Percentiles rank a stretch among this genome's conserved stretches.
Conservation (phyloP, 2,113 vertebrate genomes). For the Chaetorhynchus papuensis region DNA sequence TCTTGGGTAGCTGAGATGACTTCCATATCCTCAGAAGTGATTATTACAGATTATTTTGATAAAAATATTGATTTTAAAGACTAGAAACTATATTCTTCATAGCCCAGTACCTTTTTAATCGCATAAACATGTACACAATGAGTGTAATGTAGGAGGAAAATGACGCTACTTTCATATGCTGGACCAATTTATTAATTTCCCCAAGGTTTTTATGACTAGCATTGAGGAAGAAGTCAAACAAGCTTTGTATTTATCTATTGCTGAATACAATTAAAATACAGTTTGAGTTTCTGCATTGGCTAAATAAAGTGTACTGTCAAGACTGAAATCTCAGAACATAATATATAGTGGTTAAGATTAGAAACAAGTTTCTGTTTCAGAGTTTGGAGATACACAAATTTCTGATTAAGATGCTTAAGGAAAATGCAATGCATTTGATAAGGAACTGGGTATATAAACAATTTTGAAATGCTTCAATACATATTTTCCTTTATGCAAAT, state of each 20-base stretch:
- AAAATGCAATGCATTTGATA: background rate
- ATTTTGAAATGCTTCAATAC: background rate
- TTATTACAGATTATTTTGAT: background rate
- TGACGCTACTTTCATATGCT: background rate
- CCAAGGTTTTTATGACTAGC: background rate
- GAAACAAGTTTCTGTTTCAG: background rate
- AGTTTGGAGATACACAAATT: background rate
- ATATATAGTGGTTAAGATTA: background rate
- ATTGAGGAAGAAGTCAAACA: background rate
- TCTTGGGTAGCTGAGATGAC: background rate
- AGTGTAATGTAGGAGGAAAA: background rate
- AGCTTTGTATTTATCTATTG: background rate
- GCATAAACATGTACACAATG: background rate
- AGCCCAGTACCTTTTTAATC: background rate
- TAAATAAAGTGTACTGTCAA: background rate
- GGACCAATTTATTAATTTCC: background rate
- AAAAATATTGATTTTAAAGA: background rate
- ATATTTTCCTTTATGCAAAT: background rate
- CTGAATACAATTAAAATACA: background rate
- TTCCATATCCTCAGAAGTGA: background rate
- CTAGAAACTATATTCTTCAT: background rate
- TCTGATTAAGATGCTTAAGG: background rate
- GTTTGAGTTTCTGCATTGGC: background rate
- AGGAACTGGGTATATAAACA: background rate
- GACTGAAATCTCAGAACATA: background rate